Evolutionary conservation across 2,888 invertebrate species (phyloP).

Genomic region (Microctonus aethiopoides): DNA sequence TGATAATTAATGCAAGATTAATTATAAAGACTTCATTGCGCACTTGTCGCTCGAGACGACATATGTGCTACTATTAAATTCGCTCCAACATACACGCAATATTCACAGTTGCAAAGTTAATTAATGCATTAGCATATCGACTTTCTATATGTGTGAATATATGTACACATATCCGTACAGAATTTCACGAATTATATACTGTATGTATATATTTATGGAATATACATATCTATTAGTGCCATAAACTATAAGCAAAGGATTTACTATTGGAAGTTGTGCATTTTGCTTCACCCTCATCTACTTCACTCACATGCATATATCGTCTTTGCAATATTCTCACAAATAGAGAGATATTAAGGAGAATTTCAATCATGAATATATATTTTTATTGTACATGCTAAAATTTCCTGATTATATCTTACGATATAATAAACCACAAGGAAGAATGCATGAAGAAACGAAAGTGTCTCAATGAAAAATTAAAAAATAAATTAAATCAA

Average conservation of each 20-base stretch:
- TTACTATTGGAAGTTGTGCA: background rate
- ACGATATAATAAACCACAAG: background rate
- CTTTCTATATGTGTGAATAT: background rate
- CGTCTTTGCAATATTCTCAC: background rate
- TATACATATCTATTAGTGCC: background rate
- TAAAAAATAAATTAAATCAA: background rate
- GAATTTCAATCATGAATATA: background rate
- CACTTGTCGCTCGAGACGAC: background rate
- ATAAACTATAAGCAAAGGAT: background rate
- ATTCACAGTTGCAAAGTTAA: slow-evolving; percentile 3
- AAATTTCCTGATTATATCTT: background rate
- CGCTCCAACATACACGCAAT: background rate
- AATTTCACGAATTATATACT: background rate
- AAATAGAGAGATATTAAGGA: background rate
- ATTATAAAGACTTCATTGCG: slow-evolving; percentile 15
- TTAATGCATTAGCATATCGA: slow-evolving; percentile 1
- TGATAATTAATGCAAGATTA: background rate
- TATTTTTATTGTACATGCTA: background rate
- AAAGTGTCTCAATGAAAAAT: too few species aligned
- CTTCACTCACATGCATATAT: background rate
- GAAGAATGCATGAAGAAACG: background rate
- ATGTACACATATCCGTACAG: background rate
- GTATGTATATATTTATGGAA: background rate
- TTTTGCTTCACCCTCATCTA: slow-evolving; percentile 6
- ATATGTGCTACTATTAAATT: slow-evolving; percentile 8